These are phyloP conservation scores for Mycogona germanica DNA, from an alignment of 2,888 invertebrate genomes.

Conservation along the genomic window DNA sequence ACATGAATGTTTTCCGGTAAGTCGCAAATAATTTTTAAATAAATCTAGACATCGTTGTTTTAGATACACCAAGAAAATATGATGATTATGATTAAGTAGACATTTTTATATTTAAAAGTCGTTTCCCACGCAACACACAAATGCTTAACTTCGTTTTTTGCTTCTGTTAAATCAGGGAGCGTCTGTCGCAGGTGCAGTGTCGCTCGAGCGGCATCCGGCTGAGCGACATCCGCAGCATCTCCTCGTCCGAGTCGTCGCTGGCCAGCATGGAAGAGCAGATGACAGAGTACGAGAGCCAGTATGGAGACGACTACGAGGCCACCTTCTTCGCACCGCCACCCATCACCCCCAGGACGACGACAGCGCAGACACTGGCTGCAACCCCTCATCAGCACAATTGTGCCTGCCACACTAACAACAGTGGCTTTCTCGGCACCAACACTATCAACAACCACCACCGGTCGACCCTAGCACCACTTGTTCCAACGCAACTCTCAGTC, in stretches of 20 bases:
- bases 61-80: no score
- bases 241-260: constrained; percentile 22
- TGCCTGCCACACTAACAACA: no score
- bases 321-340: not conserved
- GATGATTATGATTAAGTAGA: no score
- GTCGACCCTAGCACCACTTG: no score
- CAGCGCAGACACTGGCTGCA: not conserved
- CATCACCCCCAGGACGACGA: not conserved
- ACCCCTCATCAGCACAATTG: not conserved
- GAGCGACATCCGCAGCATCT: constrained; percentile 19
- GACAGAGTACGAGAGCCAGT: constrained; percentile 9
- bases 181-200: constrained; percentile 16
- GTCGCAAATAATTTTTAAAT: constrained; percentile 16
- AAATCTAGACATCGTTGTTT: not conserved
- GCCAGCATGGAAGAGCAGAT: constrained; percentile 18
- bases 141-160: no score
- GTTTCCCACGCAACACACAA: no score
- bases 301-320: not conserved
- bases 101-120: no score
- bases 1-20: constrained; percentile 24
- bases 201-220: constrained; percentile 12
- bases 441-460: no score
- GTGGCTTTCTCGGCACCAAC: no score
- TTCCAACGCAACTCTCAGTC: no score
- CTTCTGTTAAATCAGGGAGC: no score